These are phyloP conservation scores for Gallinago undulata DNA, from an alignment of 2,113 vertebrate genomes.

Conservation along the genomic window DNA sequence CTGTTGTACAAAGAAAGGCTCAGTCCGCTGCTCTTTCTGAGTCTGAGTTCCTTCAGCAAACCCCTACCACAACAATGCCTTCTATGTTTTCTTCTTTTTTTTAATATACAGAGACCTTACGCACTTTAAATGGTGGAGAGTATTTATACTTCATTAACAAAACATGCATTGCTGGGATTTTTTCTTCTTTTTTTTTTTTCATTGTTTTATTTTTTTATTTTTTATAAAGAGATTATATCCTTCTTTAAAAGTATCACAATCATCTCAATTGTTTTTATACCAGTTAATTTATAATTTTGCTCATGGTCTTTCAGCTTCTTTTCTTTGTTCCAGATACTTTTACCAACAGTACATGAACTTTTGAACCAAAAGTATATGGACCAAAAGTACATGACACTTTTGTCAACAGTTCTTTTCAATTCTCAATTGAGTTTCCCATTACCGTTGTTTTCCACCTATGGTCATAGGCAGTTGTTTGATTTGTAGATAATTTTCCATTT, in stretches of 20 bases:
- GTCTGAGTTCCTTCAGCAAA: not conserved
- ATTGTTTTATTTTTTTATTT: not conserved
- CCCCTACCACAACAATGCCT: accelerated
- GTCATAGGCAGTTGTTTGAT: not conserved
- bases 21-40: not conserved
- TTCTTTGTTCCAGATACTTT: not conserved
- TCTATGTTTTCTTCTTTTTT: not conserved
- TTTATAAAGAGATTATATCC: not conserved
- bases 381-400: not conserved
- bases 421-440: not conserved
- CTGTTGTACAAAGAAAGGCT: not conserved
- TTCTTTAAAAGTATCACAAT: not conserved
- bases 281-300: not conserved
- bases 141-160: not conserved
- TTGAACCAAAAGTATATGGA: not conserved
- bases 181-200: not conserved
- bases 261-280: not conserved
- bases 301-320: not conserved
- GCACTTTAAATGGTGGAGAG: not conserved
- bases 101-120: not conserved
- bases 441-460: not conserved
- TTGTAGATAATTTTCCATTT: not conserved
- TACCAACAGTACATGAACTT: not conserved
- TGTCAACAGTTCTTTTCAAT: not conserved
- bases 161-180: not conserved